A percentile compares a stretch with the other conserved stretches of the same genome.
Evolutionary conservation across 2,113 vertebrate species (phyloP).

Genomic region (Nematolebias whitei): DNA sequence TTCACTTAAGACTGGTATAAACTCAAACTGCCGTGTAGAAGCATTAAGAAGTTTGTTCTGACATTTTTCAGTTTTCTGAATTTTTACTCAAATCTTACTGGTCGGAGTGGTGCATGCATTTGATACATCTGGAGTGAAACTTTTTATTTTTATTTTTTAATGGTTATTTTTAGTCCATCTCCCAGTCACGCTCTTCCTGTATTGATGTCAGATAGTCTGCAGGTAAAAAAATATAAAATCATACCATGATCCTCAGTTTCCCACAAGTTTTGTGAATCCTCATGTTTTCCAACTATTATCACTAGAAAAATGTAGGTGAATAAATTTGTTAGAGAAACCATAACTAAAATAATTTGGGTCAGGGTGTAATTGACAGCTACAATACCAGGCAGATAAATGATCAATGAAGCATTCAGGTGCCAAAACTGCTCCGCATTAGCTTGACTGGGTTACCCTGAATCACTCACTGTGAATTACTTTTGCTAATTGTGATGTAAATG

Average conservation of each 20-base stretch:
- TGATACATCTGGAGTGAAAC: neutral
- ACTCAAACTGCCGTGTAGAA: neutral
- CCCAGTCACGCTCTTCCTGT: neutral
- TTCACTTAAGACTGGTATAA: neutral
- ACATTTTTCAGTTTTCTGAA: neutral
- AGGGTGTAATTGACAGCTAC: neutral
- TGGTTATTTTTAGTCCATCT: neutral
- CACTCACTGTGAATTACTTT: no score
- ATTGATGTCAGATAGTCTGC: constrained; percentile 4
- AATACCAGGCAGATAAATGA: neutral
- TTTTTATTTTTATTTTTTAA: no score
- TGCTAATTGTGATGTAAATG: no score
- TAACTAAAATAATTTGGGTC: neutral
- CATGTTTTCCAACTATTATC: no score
- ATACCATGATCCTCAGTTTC: neutral
- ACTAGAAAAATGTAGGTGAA: no score
- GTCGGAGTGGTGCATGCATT: neutral
- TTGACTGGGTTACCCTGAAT: neutral
- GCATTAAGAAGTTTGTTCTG: neutral
- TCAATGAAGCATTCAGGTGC: no score
- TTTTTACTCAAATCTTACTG: neutral
- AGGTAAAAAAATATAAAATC: neutral
- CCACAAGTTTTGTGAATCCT: neutral
- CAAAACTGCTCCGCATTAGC: neutral
- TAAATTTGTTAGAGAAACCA: neutral